Base-by-base conservation (phyloP, 2,888 invertebrate genomes). In the Nomada lathburiana region DNA sequence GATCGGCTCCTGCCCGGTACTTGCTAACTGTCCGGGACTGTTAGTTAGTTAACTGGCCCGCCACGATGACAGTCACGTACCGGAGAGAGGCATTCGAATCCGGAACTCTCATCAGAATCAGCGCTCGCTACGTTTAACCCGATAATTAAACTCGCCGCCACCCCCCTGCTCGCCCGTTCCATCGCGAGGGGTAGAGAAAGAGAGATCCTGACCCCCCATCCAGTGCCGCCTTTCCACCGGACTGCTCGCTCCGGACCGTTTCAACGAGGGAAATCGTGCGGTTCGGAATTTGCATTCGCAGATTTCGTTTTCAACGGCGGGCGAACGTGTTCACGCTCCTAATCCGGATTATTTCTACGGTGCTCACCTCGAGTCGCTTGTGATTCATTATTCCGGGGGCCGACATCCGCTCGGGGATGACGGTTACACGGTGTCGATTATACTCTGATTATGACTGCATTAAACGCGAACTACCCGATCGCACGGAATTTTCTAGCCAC, bases 61-160 rank as follows among this genome's bases (percentile, higher is more conserved):
- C 91, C 92, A 88, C 89, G 90, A 92, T 93, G 92, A 92, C 93
- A 93, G 93, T 92, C 93, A 93, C 93, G 93, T 93, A 93, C 86
- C 86, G 76, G 89, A 88, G 89, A 89, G 89, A 86, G 89, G 89
- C 92, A 93, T 93, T 93, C 91, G 92, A 92, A 92, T 93, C 93
- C 93, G 93, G 93, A 93, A 93, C 93, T 93, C 93, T 93, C 93
- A 93, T 93, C 93, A 93, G 93, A 93, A 93, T 93, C 93, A 93
- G 90, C 92, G 90, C 90, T 93, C 93, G 93, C 92, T 93, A 93
- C 93, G 93, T 93, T 93, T 93, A 93, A 93, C 93, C 92, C 93
- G 92, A 93, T 93, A 93, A 93, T 93, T 93, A 93, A 93, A 93
- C 92, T 92, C 90, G 89, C 86, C 83, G 80, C 80, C 82, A 67